These are phyloP conservation scores for Conistra vaccinii DNA, from an alignment of 2,888 invertebrate genomes.

Conservation along the genomic window DNA sequence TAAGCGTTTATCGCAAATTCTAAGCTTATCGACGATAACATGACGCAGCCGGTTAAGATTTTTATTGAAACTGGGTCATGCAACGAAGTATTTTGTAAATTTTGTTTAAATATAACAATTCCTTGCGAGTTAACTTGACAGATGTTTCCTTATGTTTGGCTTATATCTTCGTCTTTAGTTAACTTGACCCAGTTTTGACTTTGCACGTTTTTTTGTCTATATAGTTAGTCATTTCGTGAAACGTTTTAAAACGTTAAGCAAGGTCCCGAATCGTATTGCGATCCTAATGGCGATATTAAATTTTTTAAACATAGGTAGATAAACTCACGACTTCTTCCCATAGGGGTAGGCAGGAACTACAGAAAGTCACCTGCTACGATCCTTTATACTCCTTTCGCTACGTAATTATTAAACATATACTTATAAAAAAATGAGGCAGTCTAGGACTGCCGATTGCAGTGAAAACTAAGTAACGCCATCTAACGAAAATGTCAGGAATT, in stretches of 20 bases:
- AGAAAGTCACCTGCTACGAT: not conserved
- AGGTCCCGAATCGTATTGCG: not conserved
- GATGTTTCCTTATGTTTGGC: constrained; percentile 39
- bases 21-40: constrained; percentile 33
- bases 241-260: not conserved
- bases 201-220: constrained; percentile 24
- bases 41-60: constrained; percentile 33
- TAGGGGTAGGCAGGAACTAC: not conserved
- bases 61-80: constrained; percentile 47
- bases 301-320: not conserved
- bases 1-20: constrained; percentile 40
- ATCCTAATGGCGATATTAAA: not conserved
- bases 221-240: constrained; percentile 1
- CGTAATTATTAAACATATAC: not conserved
- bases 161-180: constrained; percentile 24
- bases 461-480: too few species aligned
- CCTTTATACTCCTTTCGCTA: not conserved
- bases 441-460: too few species aligned
- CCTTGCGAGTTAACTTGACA: constrained; percentile 23
- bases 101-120: constrained; percentile 27
- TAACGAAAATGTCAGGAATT: too few species aligned
- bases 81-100: constrained; percentile 4
- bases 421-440: too few species aligned
- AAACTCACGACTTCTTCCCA: not conserved
- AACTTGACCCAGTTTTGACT: constrained; percentile 52